Conservation (phyloP, 2,888 invertebrate genomes). For the Dermolepida albohirtum region DNA sequence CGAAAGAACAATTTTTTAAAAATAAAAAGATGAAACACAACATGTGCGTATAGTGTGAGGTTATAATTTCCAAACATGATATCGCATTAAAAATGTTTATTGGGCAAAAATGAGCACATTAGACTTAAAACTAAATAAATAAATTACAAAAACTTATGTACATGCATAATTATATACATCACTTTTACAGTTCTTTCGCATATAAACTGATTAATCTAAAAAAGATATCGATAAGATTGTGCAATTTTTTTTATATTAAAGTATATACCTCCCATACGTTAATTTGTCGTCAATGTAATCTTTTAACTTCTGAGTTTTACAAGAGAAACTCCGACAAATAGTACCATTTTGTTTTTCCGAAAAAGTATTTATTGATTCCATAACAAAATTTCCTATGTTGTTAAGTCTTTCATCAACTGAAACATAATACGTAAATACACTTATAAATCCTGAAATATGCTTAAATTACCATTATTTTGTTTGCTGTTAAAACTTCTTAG, state of each 20-base stretch:
- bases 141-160: too few species aligned
- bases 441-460: too few species aligned
- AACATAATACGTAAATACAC: conserved; percentile 6
- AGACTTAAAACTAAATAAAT: too few species aligned
- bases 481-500: conserved; percentile 41
- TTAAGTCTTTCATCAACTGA: conserved; percentile 45
- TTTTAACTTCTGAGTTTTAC: conserved; percentile 27
- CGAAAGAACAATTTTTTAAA: too few species aligned
- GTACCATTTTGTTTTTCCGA: conserved; percentile 25
- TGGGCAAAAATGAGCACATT: too few species aligned
- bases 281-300: conserved; percentile 29
- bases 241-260: not conserved
- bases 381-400: conserved; percentile 44
- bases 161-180: too few species aligned
- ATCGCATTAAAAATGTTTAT: too few species aligned
- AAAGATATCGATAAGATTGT: not conserved
- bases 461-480: conserved; percentile 16
- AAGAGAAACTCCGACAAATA: conserved; percentile 25
- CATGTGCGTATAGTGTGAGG: too few species aligned
- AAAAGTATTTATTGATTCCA: conserved; percentile 48
- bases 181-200: conserved; percentile 4
- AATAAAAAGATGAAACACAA: too few species aligned
- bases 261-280: conserved; percentile 27
- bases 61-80: too few species aligned
- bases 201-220: conserved; percentile 22